Evolutionary conservation across 1,140 invertebrate genomes (phyloP).

Genomic region (Drosophila sulfurigaster): DNA sequence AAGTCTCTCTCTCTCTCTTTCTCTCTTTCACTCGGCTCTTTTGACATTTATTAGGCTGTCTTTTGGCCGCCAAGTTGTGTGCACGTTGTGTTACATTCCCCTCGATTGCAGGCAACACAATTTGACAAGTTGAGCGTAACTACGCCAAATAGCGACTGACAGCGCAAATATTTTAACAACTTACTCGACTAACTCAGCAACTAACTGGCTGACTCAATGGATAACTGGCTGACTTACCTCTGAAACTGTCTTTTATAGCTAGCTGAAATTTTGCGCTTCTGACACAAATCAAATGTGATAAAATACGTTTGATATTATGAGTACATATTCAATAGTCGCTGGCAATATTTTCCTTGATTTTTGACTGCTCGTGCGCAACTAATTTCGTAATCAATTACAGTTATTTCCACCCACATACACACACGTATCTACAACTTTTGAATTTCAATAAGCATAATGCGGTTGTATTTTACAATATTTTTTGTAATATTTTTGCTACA

Average conservation of each 20-base stretch:
- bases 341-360: slow-evolving; percentile 38
- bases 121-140: slow-evolving; percentile 63
- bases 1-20: slow-evolving; percentile 4
- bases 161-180: slow-evolving; percentile 71
- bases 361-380: slow-evolving; percentile 53
- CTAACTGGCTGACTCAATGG: slow-evolving; percentile 7
- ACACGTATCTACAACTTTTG: slow-evolving; percentile 26
- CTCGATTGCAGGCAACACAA: slow-evolving; percentile 46
- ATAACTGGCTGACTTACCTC: slow-evolving; percentile 7
- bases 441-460: slow-evolving; percentile 50
- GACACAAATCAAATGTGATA: slow-evolving; percentile 69
- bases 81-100: slow-evolving; percentile 26
- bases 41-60: slow-evolving; percentile 57
- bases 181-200: slow-evolving; percentile 13
- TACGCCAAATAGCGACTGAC: slow-evolving; percentile 59
- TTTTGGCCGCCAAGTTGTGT: slow-evolving; percentile 21
- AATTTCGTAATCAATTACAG: slow-evolving; percentile 65
- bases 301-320: slow-evolving; percentile 6
- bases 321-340: slow-evolving; percentile 34
- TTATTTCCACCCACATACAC: slow-evolving; percentile 33
- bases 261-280: slow-evolving; percentile 35
- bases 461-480: slow-evolving; percentile 15
- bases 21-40: background rate
- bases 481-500: background rate
- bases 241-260: background rate